These are phyloP conservation scores for Nanger granti DNA, from an alignment of 2,113 vertebrate genomes.

Conservation along the genomic window DNA sequence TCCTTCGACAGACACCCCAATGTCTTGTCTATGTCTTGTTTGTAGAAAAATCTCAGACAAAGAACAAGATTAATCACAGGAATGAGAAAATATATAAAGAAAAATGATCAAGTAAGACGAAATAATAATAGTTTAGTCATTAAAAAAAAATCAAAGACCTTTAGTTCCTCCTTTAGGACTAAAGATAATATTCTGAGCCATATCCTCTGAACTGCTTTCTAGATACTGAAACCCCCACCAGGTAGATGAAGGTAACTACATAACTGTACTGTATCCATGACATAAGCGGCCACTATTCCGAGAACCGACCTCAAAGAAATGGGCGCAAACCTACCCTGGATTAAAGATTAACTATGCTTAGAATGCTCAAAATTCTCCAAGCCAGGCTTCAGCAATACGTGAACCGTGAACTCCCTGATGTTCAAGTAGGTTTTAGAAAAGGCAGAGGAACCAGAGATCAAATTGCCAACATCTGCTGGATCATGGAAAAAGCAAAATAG, in stretches of 20 bases:
- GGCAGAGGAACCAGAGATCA: too few relatives aligned
- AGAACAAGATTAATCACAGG: not conserved
- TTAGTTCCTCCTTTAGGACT: not conserved
- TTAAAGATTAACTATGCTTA: not conserved
- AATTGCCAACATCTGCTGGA: too few relatives aligned
- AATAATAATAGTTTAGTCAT: not conserved
- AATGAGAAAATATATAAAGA: not conserved
- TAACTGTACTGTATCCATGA: not conserved
- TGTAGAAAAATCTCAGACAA: not conserved
- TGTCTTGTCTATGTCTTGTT: accelerated
- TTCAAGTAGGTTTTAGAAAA: too few relatives aligned
- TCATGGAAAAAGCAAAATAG: too few relatives aligned
- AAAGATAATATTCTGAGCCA: not conserved
- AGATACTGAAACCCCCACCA: not conserved
- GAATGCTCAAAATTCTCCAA: too few relatives aligned
- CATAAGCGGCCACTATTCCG: not conserved
- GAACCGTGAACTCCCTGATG: too few relatives aligned
- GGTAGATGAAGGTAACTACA: not conserved
- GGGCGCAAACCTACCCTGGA: not conserved
- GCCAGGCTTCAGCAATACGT: too few relatives aligned
- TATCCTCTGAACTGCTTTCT: too few relatives aligned
- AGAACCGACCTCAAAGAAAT: not conserved
- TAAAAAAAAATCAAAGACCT: not conserved
- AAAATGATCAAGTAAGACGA: not conserved
- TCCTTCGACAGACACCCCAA: accelerated